Evolutionary conservation across 2,113 vertebrate genomes (phyloP).

Genomic region (Datnioides undecimradiatus): DNA sequence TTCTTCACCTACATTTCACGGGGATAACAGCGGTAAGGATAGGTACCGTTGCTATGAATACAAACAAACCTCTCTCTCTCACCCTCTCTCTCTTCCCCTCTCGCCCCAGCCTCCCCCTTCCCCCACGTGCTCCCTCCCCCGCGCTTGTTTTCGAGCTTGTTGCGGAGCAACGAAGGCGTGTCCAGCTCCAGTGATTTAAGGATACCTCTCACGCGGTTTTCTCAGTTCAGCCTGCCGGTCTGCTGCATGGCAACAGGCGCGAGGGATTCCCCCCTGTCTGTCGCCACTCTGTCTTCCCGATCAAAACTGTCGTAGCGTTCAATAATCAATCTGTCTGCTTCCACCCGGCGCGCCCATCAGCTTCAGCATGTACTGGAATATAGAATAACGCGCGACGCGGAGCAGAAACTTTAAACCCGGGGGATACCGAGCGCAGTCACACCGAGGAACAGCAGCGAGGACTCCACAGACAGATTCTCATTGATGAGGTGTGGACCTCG

Average conservation of each 20-base stretch:
- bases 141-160: slow-evolving; percentile 78
- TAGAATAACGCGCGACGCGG: slow-evolving; percentile 48
- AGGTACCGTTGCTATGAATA: slow-evolving; percentile 81
- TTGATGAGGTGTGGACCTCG: slow-evolving; percentile 77
- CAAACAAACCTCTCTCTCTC: slow-evolving; percentile 79
- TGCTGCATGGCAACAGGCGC: slow-evolving; percentile 81
- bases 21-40: slow-evolving; percentile 33
- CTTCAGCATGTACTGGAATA: slow-evolving; percentile 65
- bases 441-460: slow-evolving; percentile 27
- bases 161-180: slow-evolving; percentile 84
- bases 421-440: slow-evolving; percentile 15
- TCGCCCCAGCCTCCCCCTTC: slow-evolving; percentile 62
- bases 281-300: slow-evolving; percentile 75
- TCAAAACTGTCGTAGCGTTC: slow-evolving; percentile 15
- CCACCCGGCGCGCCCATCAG: slow-evolving; percentile 48
- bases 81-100: slow-evolving; percentile 33
- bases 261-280: slow-evolving; percentile 82
- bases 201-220: slow-evolving; percentile 69
- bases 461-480: slow-evolving; percentile 36
- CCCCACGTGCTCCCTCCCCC: slow-evolving; percentile 61
- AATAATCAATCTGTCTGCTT: neutral
- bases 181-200: slow-evolving; percentile 83
- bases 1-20: slow-evolving; percentile 54
- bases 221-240: slow-evolving; percentile 76
- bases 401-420: slow-evolving; percentile 58